These are phyloP conservation scores for Melitaea athalia DNA, from an alignment of 2,888 invertebrate species.

Conservation along the genomic window DNA sequence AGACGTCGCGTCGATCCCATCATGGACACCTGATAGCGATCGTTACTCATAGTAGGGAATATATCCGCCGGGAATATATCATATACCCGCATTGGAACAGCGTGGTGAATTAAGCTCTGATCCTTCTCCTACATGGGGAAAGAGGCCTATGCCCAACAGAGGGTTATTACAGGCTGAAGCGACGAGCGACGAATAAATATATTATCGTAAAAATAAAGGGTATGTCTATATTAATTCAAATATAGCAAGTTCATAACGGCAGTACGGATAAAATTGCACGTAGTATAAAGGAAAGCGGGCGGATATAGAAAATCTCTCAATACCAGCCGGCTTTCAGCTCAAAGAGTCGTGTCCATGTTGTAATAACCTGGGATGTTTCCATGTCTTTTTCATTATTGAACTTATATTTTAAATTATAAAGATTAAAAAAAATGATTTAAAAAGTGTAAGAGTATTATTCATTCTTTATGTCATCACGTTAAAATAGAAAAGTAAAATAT, in stretches of 20 bases:
- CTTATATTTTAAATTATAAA: constrained; percentile 19
- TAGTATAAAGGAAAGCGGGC: constrained; percentile 78
- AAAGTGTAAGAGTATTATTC: neutral
- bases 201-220: neutral
- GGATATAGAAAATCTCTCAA: constrained; percentile 82
- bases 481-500: too few species aligned
- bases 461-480: too few species aligned
- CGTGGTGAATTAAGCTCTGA: too few species aligned
- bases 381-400: constrained; percentile 38
- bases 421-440: constrained; percentile 8
- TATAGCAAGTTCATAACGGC: constrained; percentile 68
- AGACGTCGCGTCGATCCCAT: too few species aligned
- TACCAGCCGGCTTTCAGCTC: constrained; percentile 69
- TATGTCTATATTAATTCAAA: constrained; percentile 49
- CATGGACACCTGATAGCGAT: too few species aligned
- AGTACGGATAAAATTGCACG: constrained; percentile 78
- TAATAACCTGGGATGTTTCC: constrained; percentile 61
- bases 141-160: too few species aligned
- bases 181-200: too few species aligned
- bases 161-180: too few species aligned
- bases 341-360: constrained; percentile 62
- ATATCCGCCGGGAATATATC: too few species aligned
- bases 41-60: too few species aligned
- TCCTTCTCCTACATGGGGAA: too few species aligned
- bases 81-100: too few species aligned